Base-by-base conservation (phyloP, 2,888 invertebrate genomes). In the Dynastes tityus region DNA sequence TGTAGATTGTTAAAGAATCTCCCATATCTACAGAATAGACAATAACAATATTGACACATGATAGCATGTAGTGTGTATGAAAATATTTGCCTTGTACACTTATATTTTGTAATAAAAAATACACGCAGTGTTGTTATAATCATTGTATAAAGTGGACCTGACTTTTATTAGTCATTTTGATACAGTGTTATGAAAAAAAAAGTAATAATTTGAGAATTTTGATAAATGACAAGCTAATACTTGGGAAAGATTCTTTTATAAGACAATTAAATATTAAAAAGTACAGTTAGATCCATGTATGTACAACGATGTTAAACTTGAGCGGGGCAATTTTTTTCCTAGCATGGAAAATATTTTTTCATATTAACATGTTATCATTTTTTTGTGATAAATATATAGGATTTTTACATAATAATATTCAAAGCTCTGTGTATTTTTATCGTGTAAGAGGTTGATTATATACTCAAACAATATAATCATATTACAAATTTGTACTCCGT, bases 401-500 rank as follows among this genome's bases (percentile, higher is more conserved):
- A 45, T 29, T 67, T 67, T 67, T 45, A 67, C 67, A 71, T 37
- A 71, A 71, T 71, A 55, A 71, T 58, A 71, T 71, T 37, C 58
- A 32, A 53, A 71, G 71, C 58, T 16, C 32, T n/a, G 58, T 37
- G 55, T 67, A 45, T 71, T 71, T 71, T 71, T 71, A 71, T 71
- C 71, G 40, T 55, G 71, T 71, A 37, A 67, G 58, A 71, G 71
- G 55, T 71, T 71, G 71, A 71, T 71, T 71, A 55, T 71, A 71
- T 58, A 55, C 27, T 58, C 71, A 71, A 71, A 71, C 71, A 71
- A 55, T 55, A 53, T 71, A 71, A 71, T 71, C 71, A 55, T 55
- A 71, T 55, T 32, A 71, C 71, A 71, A 71, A 71, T 71, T 55
- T 71, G 71, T 51, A 71, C 71, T 71, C 58, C 58, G 55, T 71